Evolutionary conservation across 2,113 vertebrate genomes (phyloP), one percentile per base, ranked within the genome.

Genomic region (Furnarius figulus): DNA sequence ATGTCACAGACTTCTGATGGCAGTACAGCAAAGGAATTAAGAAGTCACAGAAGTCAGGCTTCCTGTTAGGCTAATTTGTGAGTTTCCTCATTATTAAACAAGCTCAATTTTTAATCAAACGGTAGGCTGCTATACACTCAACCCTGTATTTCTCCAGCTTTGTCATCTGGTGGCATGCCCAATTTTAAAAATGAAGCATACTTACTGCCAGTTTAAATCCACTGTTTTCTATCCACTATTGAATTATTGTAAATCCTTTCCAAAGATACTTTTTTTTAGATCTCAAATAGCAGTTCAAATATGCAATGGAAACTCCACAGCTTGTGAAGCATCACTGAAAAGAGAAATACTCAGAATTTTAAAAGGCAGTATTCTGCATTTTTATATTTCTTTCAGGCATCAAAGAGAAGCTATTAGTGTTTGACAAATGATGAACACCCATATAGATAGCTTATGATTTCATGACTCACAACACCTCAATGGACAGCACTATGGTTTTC

Each of bases 41-140:
- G 59, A 91, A 94, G 89, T 90, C 95, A 96, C 22, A 77, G 66
- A 94, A 97, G 88, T 93, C 72, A 89, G 58, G 33, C 75, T 93
- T 89, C 37, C 53, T 73, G 46, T 76, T 93, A 93, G 66, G 46
- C 61, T 66, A 91, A 37, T 33, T 82, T 80, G 56, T 86, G 84
- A 83, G 14, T 89, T 95, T 77, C 63, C 87, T 67, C 9, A 27
- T 67, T 75, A 80, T 74, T 87, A 74, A 74, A 47, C 35, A 76
- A 65, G 18, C n/a, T n/a, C 17, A 19, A 59, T 75, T 92, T 88
- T 82, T 33, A 85, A 63, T 44, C 18, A 46, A 82, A 87, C 17
- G 27, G n/a, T 50, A 55, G 19, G 20, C 22, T 86, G 20, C 44
- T 75, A 15, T 33, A 8, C 30, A 72, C 62, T 61, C 87, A 87